Base-by-base conservation (phyloP, 1,140 invertebrate genomes). In the Dufourea novaeangliae region DNA sequence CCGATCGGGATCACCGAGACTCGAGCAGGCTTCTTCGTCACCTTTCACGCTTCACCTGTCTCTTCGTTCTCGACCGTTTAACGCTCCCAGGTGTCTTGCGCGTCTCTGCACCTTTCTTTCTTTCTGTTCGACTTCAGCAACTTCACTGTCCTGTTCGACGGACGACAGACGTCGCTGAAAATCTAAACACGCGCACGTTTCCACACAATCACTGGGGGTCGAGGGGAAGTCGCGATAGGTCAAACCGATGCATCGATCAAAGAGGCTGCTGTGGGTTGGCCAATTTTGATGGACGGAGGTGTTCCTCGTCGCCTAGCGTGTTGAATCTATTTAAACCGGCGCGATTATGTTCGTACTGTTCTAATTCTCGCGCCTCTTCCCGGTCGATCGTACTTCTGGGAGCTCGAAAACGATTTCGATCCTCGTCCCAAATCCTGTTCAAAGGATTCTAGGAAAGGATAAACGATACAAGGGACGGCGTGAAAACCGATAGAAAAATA, bases 111-210 rank as follows among this genome's bases (percentile, higher is more conserved):
- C 20, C n/a, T n/a, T n/a, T n/a, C n/a, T n/a, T n/a, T n/a, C n/a
- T n/a, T n/a, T n/a, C n/a, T n/a, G n/a, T n/a, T n/a, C n/a, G n/a
- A n/a, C n/a, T n/a, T n/a, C n/a, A n/a, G n/a, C n/a, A n/a, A n/a
- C n/a, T n/a, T n/a, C n/a, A n/a, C n/a, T n/a, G n/a, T n/a, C n/a
- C n/a, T n/a, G n/a, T n/a, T n/a, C n/a, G n/a, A n/a, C n/a, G n/a
- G n/a, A n/a, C n/a, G n/a, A n/a, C n/a, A n/a, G n/a, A n/a, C n/a
- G n/a, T n/a, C n/a, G n/a, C n/a, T n/a, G n/a, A n/a, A n/a, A n/a
- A n/a, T n/a, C n/a, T n/a, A n/a, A n/a, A n/a, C n/a, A n/a, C 73
- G 56, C 72, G 67, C 52, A 46, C 59, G 61, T 66, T 11, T 34
- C 2, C n/a, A 61, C 59, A 61, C 59, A 61, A 61, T 37, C 59